Percentiles rank a stretch among this genome's conserved stretches.
These are phyloP conservation scores for Temnothorax rugatulus DNA, from an alignment of 2,888 invertebrate genomes.

Conservation along the genomic window DNA sequence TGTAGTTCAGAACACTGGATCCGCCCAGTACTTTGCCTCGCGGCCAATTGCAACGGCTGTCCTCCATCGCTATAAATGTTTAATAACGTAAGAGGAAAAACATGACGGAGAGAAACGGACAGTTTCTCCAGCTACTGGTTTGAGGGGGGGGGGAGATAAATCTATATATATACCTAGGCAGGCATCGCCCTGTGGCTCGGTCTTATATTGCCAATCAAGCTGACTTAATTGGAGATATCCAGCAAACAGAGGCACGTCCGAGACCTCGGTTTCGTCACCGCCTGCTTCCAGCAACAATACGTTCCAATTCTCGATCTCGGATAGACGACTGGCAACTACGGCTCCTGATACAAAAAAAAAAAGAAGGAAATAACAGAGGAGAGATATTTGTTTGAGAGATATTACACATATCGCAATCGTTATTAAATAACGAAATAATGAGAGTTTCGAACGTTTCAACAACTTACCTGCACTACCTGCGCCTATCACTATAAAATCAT, in stretches of 20 bases:
- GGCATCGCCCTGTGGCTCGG: conserved; percentile 93
- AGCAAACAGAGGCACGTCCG: conserved; percentile 95
- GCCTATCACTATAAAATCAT: conserved; percentile 95
- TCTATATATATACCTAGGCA: conserved; percentile 90
- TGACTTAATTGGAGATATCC: conserved; percentile 95
- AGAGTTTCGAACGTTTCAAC: too few species aligned
- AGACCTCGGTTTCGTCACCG: conserved; percentile 96
- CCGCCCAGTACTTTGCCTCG: conserved; percentile 97
- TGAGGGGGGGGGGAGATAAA: too few species aligned
- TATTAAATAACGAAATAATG: too few species aligned
- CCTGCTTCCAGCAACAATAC: conserved; percentile 95
- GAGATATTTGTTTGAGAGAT: neutral
- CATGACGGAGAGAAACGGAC: neutral
- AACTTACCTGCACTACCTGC: conserved; percentile 87
- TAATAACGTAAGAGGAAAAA: neutral
- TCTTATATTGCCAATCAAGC: conserved; percentile 97
- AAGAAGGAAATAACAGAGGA: too few species aligned
- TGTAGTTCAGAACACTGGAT: conserved; percentile 94
- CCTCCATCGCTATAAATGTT: conserved; percentile 90
- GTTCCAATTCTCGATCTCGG: conserved; percentile 93
- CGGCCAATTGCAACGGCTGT: conserved; percentile 95
- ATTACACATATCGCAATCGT: too few species aligned
- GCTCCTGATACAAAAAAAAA: conserved; percentile 87
- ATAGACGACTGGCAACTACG: conserved; percentile 94
- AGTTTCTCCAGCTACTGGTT: too few species aligned